Evolutionary conservation across 92 coral and sea anemone species (phyloP), one percentile per base, ranked within the genome.

Genomic region (Actinostola sp.): DNA sequence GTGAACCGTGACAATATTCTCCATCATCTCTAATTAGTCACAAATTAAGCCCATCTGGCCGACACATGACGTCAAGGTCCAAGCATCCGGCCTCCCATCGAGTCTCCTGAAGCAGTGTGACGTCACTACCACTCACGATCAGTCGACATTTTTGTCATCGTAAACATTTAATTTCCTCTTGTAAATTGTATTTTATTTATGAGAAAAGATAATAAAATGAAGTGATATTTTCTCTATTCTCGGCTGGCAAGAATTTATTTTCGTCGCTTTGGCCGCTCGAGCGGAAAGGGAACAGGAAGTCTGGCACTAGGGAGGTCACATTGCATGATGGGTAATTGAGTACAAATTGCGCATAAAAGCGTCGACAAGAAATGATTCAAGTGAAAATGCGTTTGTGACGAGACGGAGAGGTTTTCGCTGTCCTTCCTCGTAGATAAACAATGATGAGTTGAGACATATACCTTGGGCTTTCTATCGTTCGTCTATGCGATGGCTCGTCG

Each of bases 271-370:
- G 70, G 70, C 42, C 30, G 52, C 45, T 20, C 32, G 17, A 61
- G 53, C 61, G 29, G 51, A 30, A 35, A n/a, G 2, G 42, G 8
- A 45, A 57, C 36, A 72, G 50, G 42, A 52, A 64, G 71, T 17
- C 74, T 68, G 74, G 74, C 33, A 16, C 62, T 31, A 45, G 59
- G 5, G 17, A 29, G 74, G 0, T 23, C 72, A 73, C 72, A 25
- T 23, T 9, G 81, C 72, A 17, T 52, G 36, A 8, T 54, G 81
- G 81, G 81, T 63, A 75, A 52, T 27, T 34, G 71, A 43, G 49
- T 28, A 42, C 21, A 49, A 34, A 27, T 51, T 63, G 73, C 72
- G 71, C 81, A 75, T 75, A 75, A 75, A 75, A 46, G 74, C 61
- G 56, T 19, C 67, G 46, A 68, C 32, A 48, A 27, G 13, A 50